Conservation (phyloP, 2,888 invertebrate genomes). For the Eristalinus sepulchralis region DNA sequence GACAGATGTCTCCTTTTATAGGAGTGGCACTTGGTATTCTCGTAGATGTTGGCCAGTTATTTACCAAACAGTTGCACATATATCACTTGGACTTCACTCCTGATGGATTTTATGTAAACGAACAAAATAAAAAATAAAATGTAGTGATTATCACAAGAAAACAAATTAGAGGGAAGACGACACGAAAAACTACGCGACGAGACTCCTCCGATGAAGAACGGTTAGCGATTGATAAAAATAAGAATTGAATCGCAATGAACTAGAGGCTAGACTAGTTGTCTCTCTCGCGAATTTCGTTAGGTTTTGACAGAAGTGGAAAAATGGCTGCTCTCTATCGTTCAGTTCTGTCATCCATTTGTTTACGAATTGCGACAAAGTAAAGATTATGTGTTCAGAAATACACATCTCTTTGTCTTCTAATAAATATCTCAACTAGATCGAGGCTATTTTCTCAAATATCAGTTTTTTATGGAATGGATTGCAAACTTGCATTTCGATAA, state of each 20-base stretch:
- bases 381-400: not conserved
- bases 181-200: slow-evolving; percentile 44
- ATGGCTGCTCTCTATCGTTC: slow-evolving; percentile 30
- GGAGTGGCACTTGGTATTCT: slow-evolving; percentile 66
- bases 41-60: not conserved
- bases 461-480: too few species aligned
- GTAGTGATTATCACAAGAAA: slow-evolving; percentile 10
- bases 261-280: not conserved
- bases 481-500: too few species aligned
- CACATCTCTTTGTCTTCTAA: not conserved
- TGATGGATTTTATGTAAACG: not conserved
- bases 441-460: too few species aligned
- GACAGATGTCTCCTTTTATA: slow-evolving; percentile 52
- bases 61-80: not conserved
- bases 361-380: not conserved
- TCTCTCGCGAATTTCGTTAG: slow-evolving; percentile 41
- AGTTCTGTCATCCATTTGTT: slow-evolving; percentile 7
- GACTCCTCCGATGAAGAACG: slow-evolving; percentile 13
- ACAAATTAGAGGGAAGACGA: slow-evolving; percentile 1
- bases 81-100: not conserved
- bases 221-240: slow-evolving; percentile 47
- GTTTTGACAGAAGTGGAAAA: slow-evolving; percentile 44
- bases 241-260: slow-evolving; percentile 26
- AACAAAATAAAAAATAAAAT: slow-evolving; percentile 1
- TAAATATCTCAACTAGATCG: not conserved